Percentiles rank a stretch among this genome's conserved stretches.
Evolutionary conservation across 1,140 invertebrate genomes (phyloP).

Genomic region (Drosophila sp.): DNA sequence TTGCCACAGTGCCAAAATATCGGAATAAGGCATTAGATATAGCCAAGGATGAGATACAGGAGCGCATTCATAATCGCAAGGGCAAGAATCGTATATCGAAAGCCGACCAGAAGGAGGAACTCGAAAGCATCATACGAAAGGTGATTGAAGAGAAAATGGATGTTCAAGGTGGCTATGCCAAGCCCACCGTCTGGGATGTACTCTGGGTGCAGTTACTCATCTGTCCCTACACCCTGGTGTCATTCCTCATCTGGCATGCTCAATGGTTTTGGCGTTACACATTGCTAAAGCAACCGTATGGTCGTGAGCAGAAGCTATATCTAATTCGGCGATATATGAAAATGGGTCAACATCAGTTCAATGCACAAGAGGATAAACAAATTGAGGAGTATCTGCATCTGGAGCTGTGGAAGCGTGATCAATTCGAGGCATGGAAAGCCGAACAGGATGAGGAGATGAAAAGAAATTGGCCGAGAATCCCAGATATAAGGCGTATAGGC

Average conservation of each 20-base stretch:
- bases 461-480: slow-evolving; percentile 90
- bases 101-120: slow-evolving; percentile 91
- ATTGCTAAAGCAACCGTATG: slow-evolving; percentile 90
- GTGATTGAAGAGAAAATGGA: slow-evolving; percentile 96
- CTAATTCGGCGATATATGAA: slow-evolving; percentile 91
- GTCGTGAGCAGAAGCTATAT: slow-evolving; percentile 92
- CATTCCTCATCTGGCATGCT: slow-evolving; percentile 89
- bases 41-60: slow-evolving; percentile 88
- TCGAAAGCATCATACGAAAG: slow-evolving; percentile 88
- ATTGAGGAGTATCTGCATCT: slow-evolving; percentile 89
- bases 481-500: slow-evolving; percentile 90
- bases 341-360: slow-evolving; percentile 88
- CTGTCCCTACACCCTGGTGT: slow-evolving; percentile 88
- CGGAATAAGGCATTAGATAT: slow-evolving; percentile 91
- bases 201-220: slow-evolving; percentile 92
- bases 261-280: slow-evolving; percentile 92
- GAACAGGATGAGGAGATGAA: slow-evolving; percentile 92
- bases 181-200: slow-evolving; percentile 89
- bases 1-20: slow-evolving; percentile 94
- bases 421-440: slow-evolving; percentile 91
- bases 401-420: slow-evolving; percentile 92
- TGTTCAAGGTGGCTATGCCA: slow-evolving; percentile 94
- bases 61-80: slow-evolving; percentile 84
- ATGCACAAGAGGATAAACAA: slow-evolving; percentile 89
- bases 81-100: slow-evolving; percentile 85